phyloP scores from a whole-genome alignment of 2,797 vertebrate genomes.

The Acanthurus leucopareius region DNA sequence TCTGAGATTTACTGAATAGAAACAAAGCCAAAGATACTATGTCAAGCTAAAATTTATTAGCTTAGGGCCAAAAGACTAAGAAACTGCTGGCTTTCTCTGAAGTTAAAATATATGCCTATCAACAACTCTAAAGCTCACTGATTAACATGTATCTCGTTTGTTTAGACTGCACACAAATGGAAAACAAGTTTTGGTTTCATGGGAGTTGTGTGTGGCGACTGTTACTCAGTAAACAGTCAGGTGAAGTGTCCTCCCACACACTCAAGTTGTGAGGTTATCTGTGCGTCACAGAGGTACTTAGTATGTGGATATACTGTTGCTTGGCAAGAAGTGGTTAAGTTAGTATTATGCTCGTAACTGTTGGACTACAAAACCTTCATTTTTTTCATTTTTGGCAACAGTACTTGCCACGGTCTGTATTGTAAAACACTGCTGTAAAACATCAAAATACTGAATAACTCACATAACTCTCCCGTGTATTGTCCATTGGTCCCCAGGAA shows the following conservation, averaged over 20 bases:
- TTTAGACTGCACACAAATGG: not conserved
- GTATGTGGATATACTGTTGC: not conserved
- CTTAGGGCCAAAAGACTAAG: not conserved
- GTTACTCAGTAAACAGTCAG: not conserved
- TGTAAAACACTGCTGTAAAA: conserved; percentile 15
- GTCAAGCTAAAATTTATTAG: not conserved
- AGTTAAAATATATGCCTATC: not conserved
- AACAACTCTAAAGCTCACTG: not conserved
- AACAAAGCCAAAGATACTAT: not conserved
- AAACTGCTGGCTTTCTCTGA: not conserved
- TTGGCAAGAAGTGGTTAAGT: not conserved
- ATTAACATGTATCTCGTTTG: not conserved
- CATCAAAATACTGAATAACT: conserved; percentile 70
- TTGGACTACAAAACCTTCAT: conserved; percentile 6
- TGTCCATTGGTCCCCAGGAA: conserved; percentile 94
- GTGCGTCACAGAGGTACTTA: not conserved
- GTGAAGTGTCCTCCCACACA: not conserved
- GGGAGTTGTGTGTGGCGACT: not conserved
- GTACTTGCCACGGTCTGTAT: not conserved
- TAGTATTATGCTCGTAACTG: not conserved
- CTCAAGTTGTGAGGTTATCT: not conserved
- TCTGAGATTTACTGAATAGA: not conserved
- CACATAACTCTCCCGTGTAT: conserved; percentile 98
- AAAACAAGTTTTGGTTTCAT: not conserved
- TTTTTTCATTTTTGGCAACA: not conserved